Conservation (phyloP, 2,797 vertebrate species). For the Pitangus sulphuratus region DNA sequence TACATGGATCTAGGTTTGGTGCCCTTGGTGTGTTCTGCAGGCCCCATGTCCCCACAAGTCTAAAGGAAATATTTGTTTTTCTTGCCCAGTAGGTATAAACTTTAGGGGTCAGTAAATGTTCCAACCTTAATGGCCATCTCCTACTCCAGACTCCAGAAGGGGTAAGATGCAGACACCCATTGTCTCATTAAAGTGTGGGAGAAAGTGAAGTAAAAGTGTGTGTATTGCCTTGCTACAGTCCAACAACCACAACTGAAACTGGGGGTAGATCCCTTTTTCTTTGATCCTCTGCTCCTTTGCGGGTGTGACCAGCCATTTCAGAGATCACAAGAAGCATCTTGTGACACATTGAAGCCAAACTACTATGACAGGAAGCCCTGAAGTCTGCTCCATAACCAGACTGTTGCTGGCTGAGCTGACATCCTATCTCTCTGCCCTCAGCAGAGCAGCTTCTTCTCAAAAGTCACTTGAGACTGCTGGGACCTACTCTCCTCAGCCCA, state of each 20-base stretch:
- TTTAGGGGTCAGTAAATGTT: not conserved
- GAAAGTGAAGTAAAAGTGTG: not conserved
- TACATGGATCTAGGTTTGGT: not conserved
- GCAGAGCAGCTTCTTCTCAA: not conserved
- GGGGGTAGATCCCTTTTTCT: not conserved
- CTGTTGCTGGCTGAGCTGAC: not conserved
- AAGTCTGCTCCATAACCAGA: not conserved
- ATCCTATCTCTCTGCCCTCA: not conserved
- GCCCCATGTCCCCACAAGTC: not conserved
- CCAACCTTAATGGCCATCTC: not conserved
- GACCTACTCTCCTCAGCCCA: not conserved
- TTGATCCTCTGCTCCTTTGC: not conserved
- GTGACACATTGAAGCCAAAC: not conserved
- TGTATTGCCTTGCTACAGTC: not conserved
- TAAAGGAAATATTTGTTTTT: not conserved
- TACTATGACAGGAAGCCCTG: not conserved
- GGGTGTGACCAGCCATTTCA: not conserved
- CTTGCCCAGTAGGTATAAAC: not conserved
- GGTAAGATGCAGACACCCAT: not conserved
- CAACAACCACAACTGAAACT: not conserved
- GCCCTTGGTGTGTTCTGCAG: not conserved
- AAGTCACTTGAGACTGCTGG: not conserved
- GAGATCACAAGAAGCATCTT: not conserved
- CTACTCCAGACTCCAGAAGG: not conserved
- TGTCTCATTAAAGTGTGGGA: not conserved